Percentiles rank a stretch among this genome's conserved stretches.
These are phyloP conservation scores for Aleiodes alternator DNA, from an alignment of 2,888 invertebrate genomes.

Conservation along the genomic window DNA sequence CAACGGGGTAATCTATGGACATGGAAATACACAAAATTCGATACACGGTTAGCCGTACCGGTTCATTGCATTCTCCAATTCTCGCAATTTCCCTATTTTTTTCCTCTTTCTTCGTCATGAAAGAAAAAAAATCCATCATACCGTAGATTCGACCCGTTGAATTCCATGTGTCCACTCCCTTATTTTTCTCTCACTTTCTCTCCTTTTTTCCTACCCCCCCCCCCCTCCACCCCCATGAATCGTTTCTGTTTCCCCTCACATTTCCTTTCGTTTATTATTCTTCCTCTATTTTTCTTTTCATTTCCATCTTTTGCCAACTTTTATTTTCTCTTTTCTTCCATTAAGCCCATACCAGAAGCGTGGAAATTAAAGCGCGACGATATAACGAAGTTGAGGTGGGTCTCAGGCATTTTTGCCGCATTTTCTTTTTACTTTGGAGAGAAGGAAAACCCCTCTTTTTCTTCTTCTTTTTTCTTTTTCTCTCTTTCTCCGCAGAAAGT, in stretches of 20 bases:
- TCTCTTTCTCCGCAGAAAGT: conserved; percentile 21
- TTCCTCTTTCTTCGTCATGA: conserved; percentile 11
- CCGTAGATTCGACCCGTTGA: conserved; percentile 22
- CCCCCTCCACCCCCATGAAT: neutral
- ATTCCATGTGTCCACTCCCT: conserved; percentile 35
- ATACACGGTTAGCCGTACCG: conserved; percentile 19
- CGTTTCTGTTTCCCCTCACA: conserved; percentile 21
- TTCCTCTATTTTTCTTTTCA: conserved; percentile 33
- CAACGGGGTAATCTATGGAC: conserved; percentile 16
- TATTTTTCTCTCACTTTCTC: conserved; percentile 21
- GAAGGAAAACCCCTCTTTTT: conserved; percentile 11
- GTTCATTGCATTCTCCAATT: conserved; percentile 43
- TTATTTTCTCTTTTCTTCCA: conserved; percentile 35
- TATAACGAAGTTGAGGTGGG: conserved; percentile 64
- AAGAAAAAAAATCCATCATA: conserved; percentile 18
- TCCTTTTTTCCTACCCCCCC: conserved; percentile 5
- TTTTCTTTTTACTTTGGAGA: conserved; percentile 58
- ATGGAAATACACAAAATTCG: conserved; percentile 31
- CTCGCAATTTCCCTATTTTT: conserved; percentile 24
- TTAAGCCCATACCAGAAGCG: conserved; percentile 32
- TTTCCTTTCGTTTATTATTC: conserved; percentile 37
- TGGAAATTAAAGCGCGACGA: conserved; percentile 63
- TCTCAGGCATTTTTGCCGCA: conserved; percentile 61
- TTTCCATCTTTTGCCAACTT: conserved; percentile 16
- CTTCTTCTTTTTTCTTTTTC: no score